Evolutionary conservation across 2,888 invertebrate genomes (phyloP), one percentile per base, ranked within the genome.

Genomic region (Rhabditophanes sp.): DNA sequence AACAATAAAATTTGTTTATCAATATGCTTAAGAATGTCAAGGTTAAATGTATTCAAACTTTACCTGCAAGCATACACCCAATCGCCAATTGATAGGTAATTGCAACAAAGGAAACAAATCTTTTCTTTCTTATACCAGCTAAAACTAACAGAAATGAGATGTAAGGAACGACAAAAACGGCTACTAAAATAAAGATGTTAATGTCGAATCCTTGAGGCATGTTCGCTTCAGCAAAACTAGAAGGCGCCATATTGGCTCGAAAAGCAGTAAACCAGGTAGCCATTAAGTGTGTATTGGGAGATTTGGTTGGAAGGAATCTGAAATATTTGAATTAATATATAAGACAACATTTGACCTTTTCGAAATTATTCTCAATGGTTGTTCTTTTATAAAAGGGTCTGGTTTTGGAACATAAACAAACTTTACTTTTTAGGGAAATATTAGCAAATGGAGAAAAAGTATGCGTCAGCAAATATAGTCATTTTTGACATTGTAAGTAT

Each of bases 101-200:
- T 12, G 50, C 41, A 21, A 50, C 33, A 22, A 57, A 46, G 5
- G 50, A 55, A 31, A 55, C 39, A 12, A 52, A 23, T 3, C 52
- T 37, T 34, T 61, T 61, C 37, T 52, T 50, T 15, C 60, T 41
- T 20, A 56, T 45, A 20, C 60, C 60, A 4, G 60, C 57, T 14
- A 60, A 33, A 16, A 60, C 47, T 25, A 60, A 37, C 14, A 60
- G 37, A 27, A 59, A 58, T 11, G 58, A 53, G n/a, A 61, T 28
- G 28, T 54, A 50, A 23, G 54, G 56, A 9, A 60, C 42, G 23
- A 53, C 28, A 34, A 60, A 59, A 29, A 50, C 33, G 15, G 46
- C 39, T 24, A 53, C 52, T 16, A 50, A 26, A 14, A 53, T 32
- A 7, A 48, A 16, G 9, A 46, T 35, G 52, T 48, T 16, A 41